Evolutionary conservation across 2,888 invertebrate species (phyloP).

Genomic region (Orchesellides sinensis): DNA sequence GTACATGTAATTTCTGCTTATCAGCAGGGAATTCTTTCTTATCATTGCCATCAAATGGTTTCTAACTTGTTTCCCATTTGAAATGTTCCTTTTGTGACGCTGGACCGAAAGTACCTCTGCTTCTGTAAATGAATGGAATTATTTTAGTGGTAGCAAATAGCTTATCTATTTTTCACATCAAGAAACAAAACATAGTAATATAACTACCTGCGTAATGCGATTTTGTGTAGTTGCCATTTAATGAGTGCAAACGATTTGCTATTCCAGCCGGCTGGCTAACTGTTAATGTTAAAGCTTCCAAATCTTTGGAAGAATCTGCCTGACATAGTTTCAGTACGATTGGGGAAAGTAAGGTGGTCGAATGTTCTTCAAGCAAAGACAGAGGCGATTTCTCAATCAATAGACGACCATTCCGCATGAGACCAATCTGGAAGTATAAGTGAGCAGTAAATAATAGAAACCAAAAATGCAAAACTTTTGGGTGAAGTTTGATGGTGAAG

Average conservation of each 20-base stretch:
- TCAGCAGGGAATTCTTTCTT: slow-evolving; percentile 43
- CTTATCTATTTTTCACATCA: too few species aligned
- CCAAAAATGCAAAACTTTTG: neutral
- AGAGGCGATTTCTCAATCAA: slow-evolving; percentile 94
- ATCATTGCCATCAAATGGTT: slow-evolving; percentile 34
- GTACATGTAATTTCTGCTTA: slow-evolving; percentile 56
- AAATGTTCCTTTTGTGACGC: neutral
- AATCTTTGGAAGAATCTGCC: slow-evolving; percentile 17
- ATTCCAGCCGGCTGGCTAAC: neutral
- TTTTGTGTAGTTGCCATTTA: neutral
- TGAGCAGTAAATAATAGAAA: neutral
- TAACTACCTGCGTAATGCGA: neutral
- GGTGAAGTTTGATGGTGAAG: too few species aligned
- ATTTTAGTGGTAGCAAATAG: too few species aligned
- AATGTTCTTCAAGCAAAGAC: slow-evolving; percentile 85
- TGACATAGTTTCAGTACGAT: slow-evolving; percentile 89
- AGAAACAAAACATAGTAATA: too few species aligned
- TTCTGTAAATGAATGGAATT: too few species aligned
- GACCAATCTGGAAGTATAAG: slow-evolving; percentile 84
- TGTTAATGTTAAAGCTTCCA: neutral
- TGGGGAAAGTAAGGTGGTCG: slow-evolving; percentile 90
- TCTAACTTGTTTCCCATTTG: neutral
- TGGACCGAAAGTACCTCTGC: slow-evolving; percentile 3
- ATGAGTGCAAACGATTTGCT: neutral
- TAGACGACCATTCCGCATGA: slow-evolving; percentile 94